Conservation (phyloP, 1,140 invertebrate genomes). For the Drosophila takahashii region DNA sequence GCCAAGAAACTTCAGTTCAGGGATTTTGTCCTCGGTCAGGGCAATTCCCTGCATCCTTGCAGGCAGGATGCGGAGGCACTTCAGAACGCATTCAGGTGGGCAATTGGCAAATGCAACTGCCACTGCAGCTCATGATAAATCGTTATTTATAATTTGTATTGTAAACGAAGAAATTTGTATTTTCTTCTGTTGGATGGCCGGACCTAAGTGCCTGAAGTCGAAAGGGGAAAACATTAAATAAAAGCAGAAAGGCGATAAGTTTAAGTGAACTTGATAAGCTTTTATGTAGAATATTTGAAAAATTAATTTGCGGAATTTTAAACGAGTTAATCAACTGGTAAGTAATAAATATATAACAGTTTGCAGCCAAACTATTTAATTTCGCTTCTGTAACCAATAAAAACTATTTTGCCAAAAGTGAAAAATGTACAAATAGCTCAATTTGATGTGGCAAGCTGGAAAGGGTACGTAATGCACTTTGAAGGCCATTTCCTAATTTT, state of each 20-base stretch:
- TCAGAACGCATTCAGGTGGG: conserved; percentile 68
- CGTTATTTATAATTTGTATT: conserved; percentile 80
- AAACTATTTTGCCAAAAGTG: neutral
- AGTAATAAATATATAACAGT: too few relatives aligned
- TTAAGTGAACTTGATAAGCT: too few relatives aligned
- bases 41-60: conserved; percentile 16
- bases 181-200: conserved; percentile 9
- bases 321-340: too few relatives aligned
- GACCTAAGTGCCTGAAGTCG: neutral
- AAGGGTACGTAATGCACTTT: conserved; percentile 28
- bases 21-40: conserved; percentile 49
- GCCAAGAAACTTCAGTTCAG: conserved; percentile 33
- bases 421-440: neutral
- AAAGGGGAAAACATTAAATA: too few relatives aligned
- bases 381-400: neutral
- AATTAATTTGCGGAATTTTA: too few relatives aligned
- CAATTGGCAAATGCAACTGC: conserved; percentile 74
- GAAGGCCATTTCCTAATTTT: conserved; percentile 50
- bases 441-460: too few relatives aligned
- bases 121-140: conserved; percentile 73
- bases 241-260: too few relatives aligned
- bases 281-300: too few relatives aligned
- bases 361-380: neutral
- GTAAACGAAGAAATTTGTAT: conserved; percentile 58
- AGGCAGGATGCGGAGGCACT: conserved; percentile 30